Conservation (phyloP, 92 coral and sea anemone genomes). For the Epizoanthus fatuus region DNA sequence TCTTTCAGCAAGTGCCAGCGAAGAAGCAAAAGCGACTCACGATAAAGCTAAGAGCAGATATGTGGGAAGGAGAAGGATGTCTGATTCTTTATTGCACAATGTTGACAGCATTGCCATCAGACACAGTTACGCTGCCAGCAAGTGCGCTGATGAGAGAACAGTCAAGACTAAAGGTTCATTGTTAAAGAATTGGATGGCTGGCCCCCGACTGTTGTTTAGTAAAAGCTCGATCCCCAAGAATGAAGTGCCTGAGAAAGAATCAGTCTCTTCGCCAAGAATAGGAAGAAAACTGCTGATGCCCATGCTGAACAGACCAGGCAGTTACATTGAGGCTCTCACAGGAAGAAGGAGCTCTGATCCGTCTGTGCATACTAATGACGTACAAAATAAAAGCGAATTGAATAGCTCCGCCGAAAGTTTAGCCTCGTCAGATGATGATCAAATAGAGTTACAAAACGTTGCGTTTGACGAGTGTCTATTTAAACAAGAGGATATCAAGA, state of each 20-base stretch:
- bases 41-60: background rate
- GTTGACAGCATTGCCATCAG: conserved; percentile 8
- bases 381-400: background rate
- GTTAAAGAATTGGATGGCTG: conserved; percentile 11
- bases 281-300: conserved; percentile 39
- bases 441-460: conserved; percentile 17
- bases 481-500: conserved; percentile 37
- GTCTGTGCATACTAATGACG: background rate
- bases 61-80: conserved; percentile 15
- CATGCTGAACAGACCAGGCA: conserved; percentile 32
- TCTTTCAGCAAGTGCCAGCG: conserved; percentile 20
- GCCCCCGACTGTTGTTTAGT: conserved; percentile 6
- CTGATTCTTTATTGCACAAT: conserved; percentile 23
- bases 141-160: conserved; percentile 4
- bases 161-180: conserved; percentile 18
- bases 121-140: conserved; percentile 18
- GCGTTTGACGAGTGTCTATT: conserved; percentile 9
- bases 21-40: background rate
- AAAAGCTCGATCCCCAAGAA: conserved; percentile 7
- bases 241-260: conserved; percentile 9
- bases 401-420: conserved; percentile 10
- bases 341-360: conserved; percentile 32
- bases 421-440: conserved; percentile 10
- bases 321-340: conserved; percentile 15
- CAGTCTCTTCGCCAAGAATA: conserved; percentile 21